Conservation (phyloP, 1,140 invertebrate genomes). For the Caenorhabditis brenneri region DNA sequence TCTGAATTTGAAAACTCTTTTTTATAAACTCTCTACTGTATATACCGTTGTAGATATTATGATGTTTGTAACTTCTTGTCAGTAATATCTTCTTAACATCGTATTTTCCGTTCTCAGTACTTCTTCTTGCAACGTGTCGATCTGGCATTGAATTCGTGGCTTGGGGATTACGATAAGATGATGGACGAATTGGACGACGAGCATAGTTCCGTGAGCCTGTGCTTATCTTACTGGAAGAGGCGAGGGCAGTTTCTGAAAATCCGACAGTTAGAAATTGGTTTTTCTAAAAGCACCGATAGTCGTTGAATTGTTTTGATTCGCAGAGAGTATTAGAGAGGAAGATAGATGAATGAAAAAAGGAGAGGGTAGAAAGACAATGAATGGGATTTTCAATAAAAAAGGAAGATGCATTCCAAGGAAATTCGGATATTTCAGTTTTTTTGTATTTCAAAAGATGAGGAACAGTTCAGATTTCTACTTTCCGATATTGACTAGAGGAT, state of each 20-base stretch:
- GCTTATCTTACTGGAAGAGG: slow-evolving; percentile 26
- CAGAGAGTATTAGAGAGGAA: neutral
- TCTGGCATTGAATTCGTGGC: slow-evolving; percentile 5
- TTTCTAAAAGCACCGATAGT: neutral
- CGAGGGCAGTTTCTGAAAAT: slow-evolving; percentile 29
- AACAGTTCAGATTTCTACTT: too few relatives aligned
- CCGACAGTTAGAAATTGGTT: neutral
- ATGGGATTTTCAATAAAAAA: too few relatives aligned
- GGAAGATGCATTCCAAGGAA: too few relatives aligned
- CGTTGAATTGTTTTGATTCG: slow-evolving; percentile 13
- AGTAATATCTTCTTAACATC: slow-evolving; percentile 75
- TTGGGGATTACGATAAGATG: slow-evolving; percentile 9
- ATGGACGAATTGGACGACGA: slow-evolving; percentile 20
- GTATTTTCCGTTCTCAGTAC: neutral
- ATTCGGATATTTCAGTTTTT: too few relatives aligned
- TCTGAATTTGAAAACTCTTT: too few relatives aligned
- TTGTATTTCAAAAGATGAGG: too few relatives aligned
- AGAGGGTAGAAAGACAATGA: neutral
- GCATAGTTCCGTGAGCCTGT: slow-evolving; percentile 12
- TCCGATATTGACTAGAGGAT: too few relatives aligned
- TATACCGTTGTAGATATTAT: slow-evolving; percentile 70
- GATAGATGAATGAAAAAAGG: neutral
- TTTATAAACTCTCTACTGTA: neutral
- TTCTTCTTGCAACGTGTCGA: slow-evolving; percentile 40
- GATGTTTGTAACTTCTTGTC: slow-evolving; percentile 75